Percentiles rank a stretch among this genome's conserved stretches.
Conservation (phyloP, 1,140 invertebrate species). For the Capitella teleta region DNA sequence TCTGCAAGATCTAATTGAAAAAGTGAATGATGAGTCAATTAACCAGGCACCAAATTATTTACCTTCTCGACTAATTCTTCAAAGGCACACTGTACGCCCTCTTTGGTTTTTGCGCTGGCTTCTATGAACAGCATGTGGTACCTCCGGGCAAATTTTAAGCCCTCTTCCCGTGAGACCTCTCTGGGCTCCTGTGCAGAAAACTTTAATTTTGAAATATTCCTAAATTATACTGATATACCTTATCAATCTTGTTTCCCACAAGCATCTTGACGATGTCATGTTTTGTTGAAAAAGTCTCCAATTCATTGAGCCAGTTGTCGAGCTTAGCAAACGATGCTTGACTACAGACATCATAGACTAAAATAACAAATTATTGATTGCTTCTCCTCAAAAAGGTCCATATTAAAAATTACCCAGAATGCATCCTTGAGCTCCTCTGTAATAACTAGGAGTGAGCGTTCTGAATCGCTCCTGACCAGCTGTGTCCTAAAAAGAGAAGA, state of each 20-base stretch:
- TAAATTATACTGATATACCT: conserved; percentile 47
- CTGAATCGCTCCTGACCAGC: conserved; percentile 94
- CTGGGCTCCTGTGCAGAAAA: conserved; percentile 48
- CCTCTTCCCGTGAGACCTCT: conserved; percentile 78
- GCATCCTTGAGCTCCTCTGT: conserved; percentile 82
- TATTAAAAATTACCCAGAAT: conserved; percentile 48
- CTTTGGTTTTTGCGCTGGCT: conserved; percentile 90
- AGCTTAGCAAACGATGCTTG: conserved; percentile 72
- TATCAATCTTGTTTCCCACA: conserved; percentile 96
- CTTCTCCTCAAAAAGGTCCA: too few species aligned
- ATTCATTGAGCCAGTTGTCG: conserved; percentile 85
- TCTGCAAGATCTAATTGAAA: conserved; percentile 39
- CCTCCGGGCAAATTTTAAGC: conserved; percentile 83
- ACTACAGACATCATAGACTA: conserved; percentile 91
- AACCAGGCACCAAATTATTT: conserved; percentile 10
- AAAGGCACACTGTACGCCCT: conserved; percentile 91
- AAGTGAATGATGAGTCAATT: background rate
- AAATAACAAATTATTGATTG: conserved; percentile 18
- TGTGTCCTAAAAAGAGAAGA: conserved; percentile 59
- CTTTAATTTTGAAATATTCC: background rate
- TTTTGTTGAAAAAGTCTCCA: conserved; percentile 89
- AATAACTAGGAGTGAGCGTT: conserved; percentile 82
- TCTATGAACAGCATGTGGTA: conserved; percentile 96
- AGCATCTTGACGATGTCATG: conserved; percentile 92
- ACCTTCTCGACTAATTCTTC: conserved; percentile 97